Evolutionary conservation across 37 sponge, comb jelly and placozoan species (phyloP).

Genomic region (Bolinopsis microptera): DNA sequence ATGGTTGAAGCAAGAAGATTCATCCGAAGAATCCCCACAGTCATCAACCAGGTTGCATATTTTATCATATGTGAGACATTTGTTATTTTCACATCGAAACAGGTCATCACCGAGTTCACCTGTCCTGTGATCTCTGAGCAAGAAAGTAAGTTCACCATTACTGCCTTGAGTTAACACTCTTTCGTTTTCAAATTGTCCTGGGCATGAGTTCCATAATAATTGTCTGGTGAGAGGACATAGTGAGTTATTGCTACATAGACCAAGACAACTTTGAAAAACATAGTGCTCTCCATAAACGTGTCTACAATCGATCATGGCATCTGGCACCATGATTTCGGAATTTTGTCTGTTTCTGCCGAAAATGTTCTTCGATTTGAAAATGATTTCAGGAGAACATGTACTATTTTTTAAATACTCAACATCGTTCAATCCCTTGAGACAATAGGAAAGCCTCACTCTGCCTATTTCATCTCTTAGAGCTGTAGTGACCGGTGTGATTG

Average conservation of each 20-base stretch:
- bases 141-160: not conserved
- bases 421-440: not conserved
- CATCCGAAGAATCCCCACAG: not conserved
- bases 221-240: constrained; percentile 6
- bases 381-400: not conserved
- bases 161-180: not conserved
- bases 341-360: not conserved
- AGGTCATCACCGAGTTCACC: not conserved
- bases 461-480: not conserved
- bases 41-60: constrained; percentile 7
- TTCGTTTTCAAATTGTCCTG: not conserved
- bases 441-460: not conserved
- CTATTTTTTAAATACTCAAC: not conserved
- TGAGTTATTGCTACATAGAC: not conserved
- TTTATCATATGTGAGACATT: not conserved
- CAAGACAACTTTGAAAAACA: not conserved
- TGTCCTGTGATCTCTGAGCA: not conserved
- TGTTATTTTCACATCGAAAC: not conserved
- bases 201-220: not conserved
- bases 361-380: not conserved
- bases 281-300: not conserved
- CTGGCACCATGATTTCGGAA: not conserved
- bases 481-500: not conserved
- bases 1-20: not conserved
- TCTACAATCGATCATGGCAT: not conserved